A percentile compares a stretch with the other conserved stretches of the same genome.
phyloP scores from a whole-genome alignment of 2,797 vertebrate genomes.

The Lagocephalus sceleratus region DNA sequence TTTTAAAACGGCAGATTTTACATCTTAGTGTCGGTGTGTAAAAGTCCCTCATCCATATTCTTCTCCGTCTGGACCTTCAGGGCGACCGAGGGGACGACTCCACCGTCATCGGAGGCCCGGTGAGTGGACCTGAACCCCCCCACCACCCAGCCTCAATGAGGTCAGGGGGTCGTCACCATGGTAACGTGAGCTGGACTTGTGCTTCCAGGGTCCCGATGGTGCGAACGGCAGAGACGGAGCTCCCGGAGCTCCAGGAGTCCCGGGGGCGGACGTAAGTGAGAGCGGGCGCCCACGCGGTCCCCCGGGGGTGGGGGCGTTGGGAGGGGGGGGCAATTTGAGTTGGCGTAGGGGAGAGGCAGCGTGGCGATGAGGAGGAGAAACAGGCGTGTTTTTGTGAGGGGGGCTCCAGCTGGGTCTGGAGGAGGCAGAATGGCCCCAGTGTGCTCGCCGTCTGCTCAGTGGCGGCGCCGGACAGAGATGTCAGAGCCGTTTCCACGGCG shows the following conservation, averaged over 20 bases:
- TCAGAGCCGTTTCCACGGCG: background rate
- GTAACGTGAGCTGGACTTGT: conserved; percentile 3
- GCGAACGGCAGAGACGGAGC: conserved; percentile 83
- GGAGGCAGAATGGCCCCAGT: conserved; percentile 51
- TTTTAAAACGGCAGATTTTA: too few relatives aligned
- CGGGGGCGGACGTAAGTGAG: conserved; percentile 89
- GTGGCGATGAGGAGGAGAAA: conserved; percentile 63
- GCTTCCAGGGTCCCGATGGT: conserved; percentile 81
- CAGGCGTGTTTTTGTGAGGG: conserved; percentile 73
- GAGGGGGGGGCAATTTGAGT: conserved; percentile 55
- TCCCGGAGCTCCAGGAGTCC: conserved; percentile 81
- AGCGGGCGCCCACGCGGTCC: too few relatives aligned
- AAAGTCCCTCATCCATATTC: too few relatives aligned
- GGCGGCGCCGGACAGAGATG: too few relatives aligned
- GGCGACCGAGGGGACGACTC: conserved; percentile 73
- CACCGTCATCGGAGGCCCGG: conserved; percentile 56
- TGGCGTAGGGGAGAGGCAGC: conserved; percentile 37
- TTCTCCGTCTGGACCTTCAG: conserved; percentile 44
- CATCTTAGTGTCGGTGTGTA: too few relatives aligned
- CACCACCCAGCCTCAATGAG: background rate
- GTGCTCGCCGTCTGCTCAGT: conserved; percentile 36
- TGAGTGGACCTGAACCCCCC: conserved; percentile 45
- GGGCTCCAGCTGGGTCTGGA: conserved; percentile 12
- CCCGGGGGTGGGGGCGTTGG: too few relatives aligned
- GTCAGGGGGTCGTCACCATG: background rate